Base-by-base conservation (phyloP, 2,113 vertebrate species). In the Trogon melanurus region DNA sequence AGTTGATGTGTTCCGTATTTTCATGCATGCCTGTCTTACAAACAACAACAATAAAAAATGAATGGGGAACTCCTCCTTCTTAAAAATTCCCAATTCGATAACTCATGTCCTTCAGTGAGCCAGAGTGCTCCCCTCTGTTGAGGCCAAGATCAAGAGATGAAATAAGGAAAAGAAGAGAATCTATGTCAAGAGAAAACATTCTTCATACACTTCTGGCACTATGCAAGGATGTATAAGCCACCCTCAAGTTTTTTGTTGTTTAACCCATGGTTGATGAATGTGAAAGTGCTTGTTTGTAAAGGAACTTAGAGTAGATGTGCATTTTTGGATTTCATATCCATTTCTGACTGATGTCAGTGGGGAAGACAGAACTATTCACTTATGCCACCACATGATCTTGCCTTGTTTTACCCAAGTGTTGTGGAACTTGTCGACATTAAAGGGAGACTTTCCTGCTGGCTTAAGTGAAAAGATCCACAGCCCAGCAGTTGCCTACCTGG, bases 201-300 rank as follows among this genome's bases (percentile, higher is more conserved):
- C 5, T 53, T 61, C 0, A 0, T 51, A 48, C 4, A 1, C 26
- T 85, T 83, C 47, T 73, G 23, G 9, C 60, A n/a, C 45, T 48
- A 15, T 22, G 22, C 61, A 61, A 27, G 26, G 0, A 30, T 0
- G 0, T 47, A 14, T 25, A 3, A 53, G 51, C 14, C 48, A 45
- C n/a, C 16, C 41, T 58, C 41, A 75, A 18, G 26, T 73, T 36
- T 26, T 29, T 9, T 44, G 27, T 60, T 26, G 8, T 38, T 75
- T 92, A 87, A 29, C 7, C 13, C 10, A 12, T 30, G 32, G 62
- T 22, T 17, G 67, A 30, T 30, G 56, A 53, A 36, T 41, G 25
- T 16, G 30, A 51, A 88, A 47, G 54, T n/a, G 29, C 15, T 13
- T 82, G 14, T n/a, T 47, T 62, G 10, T 50, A 34, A 60, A 36